Evolutionary conservation across 1,140 invertebrate genomes (phyloP).

Genomic region (Listronotus bonariensis): DNA sequence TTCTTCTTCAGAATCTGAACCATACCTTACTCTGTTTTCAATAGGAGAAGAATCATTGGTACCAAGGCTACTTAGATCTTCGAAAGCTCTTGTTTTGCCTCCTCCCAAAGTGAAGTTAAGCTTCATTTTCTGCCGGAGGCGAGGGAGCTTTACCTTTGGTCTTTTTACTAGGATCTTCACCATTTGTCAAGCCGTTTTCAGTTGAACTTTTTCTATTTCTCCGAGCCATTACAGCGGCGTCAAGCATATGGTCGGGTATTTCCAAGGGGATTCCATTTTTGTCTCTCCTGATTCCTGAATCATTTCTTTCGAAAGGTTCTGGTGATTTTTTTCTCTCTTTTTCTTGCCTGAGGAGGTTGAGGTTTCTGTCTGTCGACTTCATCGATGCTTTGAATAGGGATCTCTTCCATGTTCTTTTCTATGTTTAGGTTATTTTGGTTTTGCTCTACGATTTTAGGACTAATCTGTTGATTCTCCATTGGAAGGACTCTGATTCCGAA

Average conservation of each 20-base stretch:
- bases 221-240: conserved; percentile 69
- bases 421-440: conserved; percentile 54
- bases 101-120: conserved; percentile 35
- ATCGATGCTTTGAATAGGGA: conserved; percentile 58
- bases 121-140: conserved; percentile 59
- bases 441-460: conserved; percentile 50
- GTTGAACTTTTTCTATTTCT: conserved; percentile 65
- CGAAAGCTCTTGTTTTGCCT: conserved; percentile 22
- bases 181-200: conserved; percentile 49
- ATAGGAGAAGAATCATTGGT: conserved; percentile 10
- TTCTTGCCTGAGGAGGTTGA: conserved; percentile 43
- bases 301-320: conserved; percentile 50
- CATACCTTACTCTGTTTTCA: conserved; percentile 35
- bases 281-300: conserved; percentile 63
- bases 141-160: conserved; percentile 76
- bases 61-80: conserved; percentile 23
- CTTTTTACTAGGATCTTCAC: conserved; percentile 60
- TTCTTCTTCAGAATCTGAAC: conserved; percentile 60
- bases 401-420: conserved; percentile 56
- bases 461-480: conserved; percentile 58
- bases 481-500: conserved; percentile 72
- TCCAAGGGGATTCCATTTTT: conserved; percentile 65
- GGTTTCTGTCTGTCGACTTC: conserved; percentile 53
- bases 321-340: conserved; percentile 55
- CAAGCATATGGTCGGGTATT: conserved; percentile 71